Evolutionary conservation across 2,797 vertebrate genomes (phyloP).

Genomic region (Chromobotia macracanthus): DNA sequence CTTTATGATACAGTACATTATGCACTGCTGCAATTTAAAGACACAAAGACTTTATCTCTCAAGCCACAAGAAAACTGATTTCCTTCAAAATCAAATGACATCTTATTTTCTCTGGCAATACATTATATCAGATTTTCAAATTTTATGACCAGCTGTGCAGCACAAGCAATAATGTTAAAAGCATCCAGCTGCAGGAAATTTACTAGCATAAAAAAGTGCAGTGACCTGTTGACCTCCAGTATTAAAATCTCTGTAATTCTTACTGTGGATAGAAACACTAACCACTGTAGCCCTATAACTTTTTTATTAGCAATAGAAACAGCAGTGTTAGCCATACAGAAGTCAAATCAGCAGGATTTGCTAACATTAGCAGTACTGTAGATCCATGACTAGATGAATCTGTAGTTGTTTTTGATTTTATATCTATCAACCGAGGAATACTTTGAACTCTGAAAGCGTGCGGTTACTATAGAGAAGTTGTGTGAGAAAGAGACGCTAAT

Average conservation of each 20-base stretch:
- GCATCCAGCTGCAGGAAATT: neutral
- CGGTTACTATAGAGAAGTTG: constrained; percentile 22
- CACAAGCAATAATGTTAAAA: neutral
- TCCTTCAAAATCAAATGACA: neutral
- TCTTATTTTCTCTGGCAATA: too few relatives aligned
- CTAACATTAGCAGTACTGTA: neutral
- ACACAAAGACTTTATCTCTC: neutral
- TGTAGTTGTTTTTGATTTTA: constrained; percentile 30
- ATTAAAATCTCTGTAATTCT: neutral
- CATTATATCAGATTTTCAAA: neutral
- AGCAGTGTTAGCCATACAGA: neutral
- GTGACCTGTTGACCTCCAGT: neutral
- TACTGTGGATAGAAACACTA: neutral
- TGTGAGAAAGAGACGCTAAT: constrained; percentile 34
- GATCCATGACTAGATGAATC: constrained; percentile 31
- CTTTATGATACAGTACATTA: neutral
- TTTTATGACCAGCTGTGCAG: neutral
- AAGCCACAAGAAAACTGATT: neutral
- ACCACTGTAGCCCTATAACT: neutral
- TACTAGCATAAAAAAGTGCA: neutral
- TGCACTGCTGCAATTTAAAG: neutral
- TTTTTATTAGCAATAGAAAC: constrained; percentile 2
- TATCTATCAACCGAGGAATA: constrained; percentile 40
- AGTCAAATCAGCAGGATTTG: constrained; percentile 5
- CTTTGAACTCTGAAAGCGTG: constrained; percentile 8